Evolutionary conservation across 2,113 vertebrate species (phyloP).

Genomic region (Steatornis caripensis): DNA sequence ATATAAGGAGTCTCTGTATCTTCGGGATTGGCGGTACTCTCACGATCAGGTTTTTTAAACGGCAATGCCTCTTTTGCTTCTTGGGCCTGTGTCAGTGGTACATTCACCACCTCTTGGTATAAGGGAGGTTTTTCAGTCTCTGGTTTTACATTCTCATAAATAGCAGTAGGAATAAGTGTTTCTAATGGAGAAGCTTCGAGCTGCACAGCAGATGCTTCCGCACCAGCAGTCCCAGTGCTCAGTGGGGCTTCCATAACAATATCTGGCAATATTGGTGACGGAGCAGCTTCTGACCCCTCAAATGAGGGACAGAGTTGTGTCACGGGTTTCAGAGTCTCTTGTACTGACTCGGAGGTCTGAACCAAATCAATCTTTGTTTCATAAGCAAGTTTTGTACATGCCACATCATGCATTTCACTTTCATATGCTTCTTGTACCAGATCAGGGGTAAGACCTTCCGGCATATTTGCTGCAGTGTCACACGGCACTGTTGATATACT

Average conservation of each 20-base stretch:
- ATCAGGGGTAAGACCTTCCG: constrained; percentile 92
- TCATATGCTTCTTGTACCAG: constrained; percentile 89
- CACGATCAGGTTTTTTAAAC: constrained; percentile 32
- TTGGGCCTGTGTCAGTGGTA: constrained; percentile 45
- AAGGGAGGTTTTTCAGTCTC: constrained; percentile 81
- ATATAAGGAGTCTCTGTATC: constrained; percentile 77
- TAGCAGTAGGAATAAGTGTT: constrained; percentile 70
- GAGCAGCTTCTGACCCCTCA: constrained; percentile 77
- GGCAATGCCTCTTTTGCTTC: constrained; percentile 39
- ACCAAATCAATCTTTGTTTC: constrained; percentile 80
- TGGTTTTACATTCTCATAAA: constrained; percentile 71
- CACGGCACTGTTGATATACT: background rate
- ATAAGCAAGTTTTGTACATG: constrained; percentile 75
- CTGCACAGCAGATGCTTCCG: constrained; percentile 74
- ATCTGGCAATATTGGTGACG: constrained; percentile 86
- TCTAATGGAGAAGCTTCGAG: constrained; percentile 78
- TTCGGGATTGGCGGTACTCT: constrained; percentile 46
- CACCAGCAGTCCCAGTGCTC: constrained; percentile 74
- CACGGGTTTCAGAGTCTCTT: constrained; percentile 72
- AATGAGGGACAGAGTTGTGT: constrained; percentile 75
- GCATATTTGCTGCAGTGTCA: constrained; percentile 69
- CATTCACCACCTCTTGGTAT: constrained; percentile 83
- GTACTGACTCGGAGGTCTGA: constrained; percentile 73
- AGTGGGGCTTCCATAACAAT: constrained; percentile 93
- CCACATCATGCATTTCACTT: constrained; percentile 78